Base-by-base conservation (phyloP, 2,888 invertebrate species). In the Cloeon dipterum region DNA sequence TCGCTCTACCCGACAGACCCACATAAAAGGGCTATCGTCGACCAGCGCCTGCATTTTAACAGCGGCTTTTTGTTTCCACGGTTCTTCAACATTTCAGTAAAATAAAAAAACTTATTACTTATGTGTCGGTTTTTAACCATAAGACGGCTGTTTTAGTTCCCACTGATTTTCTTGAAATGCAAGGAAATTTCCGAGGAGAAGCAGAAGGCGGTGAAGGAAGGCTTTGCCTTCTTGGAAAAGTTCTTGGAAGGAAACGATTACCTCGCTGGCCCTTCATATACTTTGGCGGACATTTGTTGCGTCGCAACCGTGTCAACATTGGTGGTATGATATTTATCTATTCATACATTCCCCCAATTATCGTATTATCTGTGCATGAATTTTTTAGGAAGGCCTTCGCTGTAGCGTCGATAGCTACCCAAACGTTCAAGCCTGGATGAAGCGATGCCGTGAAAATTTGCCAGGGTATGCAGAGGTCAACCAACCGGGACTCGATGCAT, bases 211-310 rank as follows among this genome's bases (percentile, higher is more conserved):
- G 47, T 74, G 18, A 65, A 68, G 39, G 58, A 61, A 42, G 65
- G 67, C 3, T 55, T 74, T n/a, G 63, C 58, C 3, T 67, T 68
- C 45, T 50, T 74, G 26, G 65, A 74, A 38, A 55, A 57, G 18
- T 71, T 68, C 47, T 52, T 74, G 29, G 61, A 58, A 39, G 62
- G 57, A 14, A 62, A 59, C 34, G 59, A 66, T 43, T 74, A 68
- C 63, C 65, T 68, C 20, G 64, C 69, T 18, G 73, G 72, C 5
- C 59, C 68, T 32, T 53, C 61, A 34, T 52, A 65, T 23, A 73
- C 74, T 11, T 62, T 74, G 41, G 74, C 74, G 23, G 74, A 75
- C 49, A 64, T 67, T 44, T 60, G 63, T 5, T 59, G 68, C 38
- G 62, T 63, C 39, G 62, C 71, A 13, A 65, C 68, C 4, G 33